Base-by-base conservation (phyloP, 2,113 vertebrate genomes). In the Cyphomyrus discorhynchus region DNA sequence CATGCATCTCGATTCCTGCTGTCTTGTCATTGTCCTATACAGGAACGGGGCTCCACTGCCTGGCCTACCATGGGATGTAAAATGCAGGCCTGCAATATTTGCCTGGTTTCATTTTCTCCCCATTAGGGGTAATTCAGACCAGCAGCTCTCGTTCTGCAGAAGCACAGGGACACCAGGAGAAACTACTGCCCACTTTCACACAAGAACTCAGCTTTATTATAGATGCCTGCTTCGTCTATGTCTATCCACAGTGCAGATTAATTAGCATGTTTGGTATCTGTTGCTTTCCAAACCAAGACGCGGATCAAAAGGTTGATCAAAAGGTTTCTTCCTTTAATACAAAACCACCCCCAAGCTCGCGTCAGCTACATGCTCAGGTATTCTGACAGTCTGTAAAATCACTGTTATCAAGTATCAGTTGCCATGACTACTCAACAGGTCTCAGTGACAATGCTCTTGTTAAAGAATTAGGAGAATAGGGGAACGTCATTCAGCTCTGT, bases 361-460 rank as follows among this genome's bases (percentile, higher is more conserved):
- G 5, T 86, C 27, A 39, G 85, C 50, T 56, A 39, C 11, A 53
- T 39, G 39, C 49, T 53, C 31, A 45, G 56, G 35, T 66, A 42
- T 88, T 62, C 56, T 62, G 35, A 62, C 35, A 88, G 52, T 88
- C 87, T 21, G 35, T 7, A 88, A 58, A 62, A 86, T 88, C 10
- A 45, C 52, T 88, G 56, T 62, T 88, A 88, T 66, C 56, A 17
- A 62, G 56, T 45, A 45, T 88, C 56, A 58, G 87, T 88, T 88
- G 56, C 87, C 87, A 88, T 88, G 87, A 66, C 87, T 45, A 88
- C 87, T 62, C 56, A 88, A 88, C 53, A 62, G 49, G 87, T 66
- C 56, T 53, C 31, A 15, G 87, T 19, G 87, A 88, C 53, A 8
- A 10, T 42, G 87, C 19, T 66, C 11, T 50, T 62, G 49, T 66